These are phyloP conservation scores for Amblyopsis rosae DNA, from an alignment of 2,113 vertebrate genomes.

Conservation along the genomic window DNA sequence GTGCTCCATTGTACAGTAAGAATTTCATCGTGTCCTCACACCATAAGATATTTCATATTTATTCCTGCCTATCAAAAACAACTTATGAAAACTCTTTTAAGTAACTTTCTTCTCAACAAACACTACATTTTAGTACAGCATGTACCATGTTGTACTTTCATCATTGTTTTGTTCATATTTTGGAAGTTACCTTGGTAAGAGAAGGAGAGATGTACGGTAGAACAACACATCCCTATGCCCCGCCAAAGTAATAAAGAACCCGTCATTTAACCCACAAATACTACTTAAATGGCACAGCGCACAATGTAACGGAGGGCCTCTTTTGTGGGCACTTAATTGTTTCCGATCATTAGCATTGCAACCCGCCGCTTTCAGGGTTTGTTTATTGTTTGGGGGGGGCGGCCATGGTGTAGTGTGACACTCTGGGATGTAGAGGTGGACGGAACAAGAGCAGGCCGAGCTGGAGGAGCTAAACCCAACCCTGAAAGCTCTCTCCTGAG, in stretches of 20 bases:
- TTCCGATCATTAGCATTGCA: conserved; percentile 69
- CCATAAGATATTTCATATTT: no score
- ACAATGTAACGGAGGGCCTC: conserved; percentile 47
- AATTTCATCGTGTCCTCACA: no score
- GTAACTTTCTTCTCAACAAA: no score
- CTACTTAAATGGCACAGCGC: conserved; percentile 37
- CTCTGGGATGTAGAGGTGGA: not conserved
- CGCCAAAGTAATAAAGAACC: not conserved
- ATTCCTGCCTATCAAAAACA: no score
- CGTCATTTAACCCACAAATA: conserved; percentile 60
- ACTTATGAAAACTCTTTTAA: no score
- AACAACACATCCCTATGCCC: not conserved
- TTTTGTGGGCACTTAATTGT: conserved; percentile 65
- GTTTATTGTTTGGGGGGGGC: conserved; percentile 59
- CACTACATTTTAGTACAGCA: no score
- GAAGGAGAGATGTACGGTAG: no score
- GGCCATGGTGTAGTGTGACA: conserved; percentile 20
- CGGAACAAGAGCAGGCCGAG: conserved; percentile 9
- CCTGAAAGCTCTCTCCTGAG: conserved; percentile 11
- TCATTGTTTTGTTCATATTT: no score
- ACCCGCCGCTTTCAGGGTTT: conserved; percentile 40
- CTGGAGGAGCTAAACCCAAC: conserved; percentile 32
- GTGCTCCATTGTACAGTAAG: no score
- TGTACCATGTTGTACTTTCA: no score
- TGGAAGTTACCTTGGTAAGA: no score